Evolutionary conservation across 1,140 invertebrate genomes (phyloP), one percentile per base, ranked within the genome.

Genomic region (Apis florea): DNA sequence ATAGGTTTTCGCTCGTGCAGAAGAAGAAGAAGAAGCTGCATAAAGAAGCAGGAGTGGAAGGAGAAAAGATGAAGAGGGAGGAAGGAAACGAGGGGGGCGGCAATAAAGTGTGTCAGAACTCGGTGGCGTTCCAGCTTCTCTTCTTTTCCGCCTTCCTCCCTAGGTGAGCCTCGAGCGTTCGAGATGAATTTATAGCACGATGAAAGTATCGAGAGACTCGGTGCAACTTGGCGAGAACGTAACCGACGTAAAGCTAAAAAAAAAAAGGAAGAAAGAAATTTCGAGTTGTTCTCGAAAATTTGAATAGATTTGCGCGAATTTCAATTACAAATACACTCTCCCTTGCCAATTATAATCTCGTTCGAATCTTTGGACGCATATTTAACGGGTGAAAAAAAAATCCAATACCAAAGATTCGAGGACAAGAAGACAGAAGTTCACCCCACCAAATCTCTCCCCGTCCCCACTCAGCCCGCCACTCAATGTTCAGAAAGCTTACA

Each of bases 51-150:
- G n/a, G n/a, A n/a, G 51, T 19, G 31, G 24, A 26, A 19, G 2
- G 61, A 17, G 19, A 8, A n/a, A 53, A 63, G 67, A 31, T 24
- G 67, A 53, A 24, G 76, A 56, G 40, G 19, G 51, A 61, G 40
- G 24, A 70, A 31, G 66, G 12, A 19, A 70, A 58, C 2, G 66
- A 51, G 54, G 21, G 26, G 54, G 66, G 58, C 70, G 54, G 76
- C 76, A 79, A 79, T 79, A 79, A 79, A 79, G 67, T 79, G 76
- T 79, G 76, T 70, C 76, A 79, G 76, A 79, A 68, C 76, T 79
- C 67, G 58, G 47, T 54, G 76, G 76, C 67, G 67, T 70, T 78
- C 67, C 67, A 40, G 67, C 47, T 79, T 79, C 51, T 63, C 76
- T 63, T 79, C 58, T 79, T 70, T 70, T 56, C 19, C 69, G n/a